Evolutionary conservation across 1,140 invertebrate species (phyloP).

Genomic region (Sesamia nonagrioides): DNA sequence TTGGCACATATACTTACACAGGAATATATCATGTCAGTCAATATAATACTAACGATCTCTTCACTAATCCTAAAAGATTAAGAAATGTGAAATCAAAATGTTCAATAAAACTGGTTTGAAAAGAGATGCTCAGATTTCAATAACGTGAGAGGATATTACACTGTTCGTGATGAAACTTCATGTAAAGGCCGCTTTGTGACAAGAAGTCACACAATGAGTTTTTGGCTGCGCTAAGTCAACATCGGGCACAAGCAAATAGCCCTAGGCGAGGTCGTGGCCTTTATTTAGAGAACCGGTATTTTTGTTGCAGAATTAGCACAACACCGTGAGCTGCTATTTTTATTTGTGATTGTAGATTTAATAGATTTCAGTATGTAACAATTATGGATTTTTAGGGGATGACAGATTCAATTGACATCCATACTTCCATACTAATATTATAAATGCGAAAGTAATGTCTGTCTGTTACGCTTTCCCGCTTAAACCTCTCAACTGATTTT

Average conservation of each 20-base stretch:
- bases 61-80: slow-evolving; percentile 44
- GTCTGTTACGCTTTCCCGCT: too few relatives aligned
- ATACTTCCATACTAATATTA: too few relatives aligned
- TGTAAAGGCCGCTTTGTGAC: slow-evolving; percentile 65
- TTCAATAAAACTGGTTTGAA: slow-evolving; percentile 53
- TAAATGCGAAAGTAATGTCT: too few relatives aligned
- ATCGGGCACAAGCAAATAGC: slow-evolving; percentile 77
- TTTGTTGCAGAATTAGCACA: slow-evolving; percentile 56
- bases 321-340: slow-evolving; percentile 38
- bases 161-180: slow-evolving; percentile 59
- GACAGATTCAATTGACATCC: too few relatives aligned
- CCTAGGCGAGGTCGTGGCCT: slow-evolving; percentile 79
- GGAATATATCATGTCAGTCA: slow-evolving; percentile 2
- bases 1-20: slow-evolving; percentile 3
- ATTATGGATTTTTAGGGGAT: too few relatives aligned
- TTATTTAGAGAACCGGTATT: slow-evolving; percentile 68
- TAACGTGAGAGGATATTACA: slow-evolving; percentile 62
- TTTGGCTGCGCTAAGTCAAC: slow-evolving; percentile 78
- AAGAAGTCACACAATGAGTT: slow-evolving; percentile 80
- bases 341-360: neutral
- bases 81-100: slow-evolving; percentile 49
- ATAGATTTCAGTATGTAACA: too few relatives aligned
- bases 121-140: slow-evolving; percentile 56
- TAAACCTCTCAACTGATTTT: too few relatives aligned
- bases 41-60: slow-evolving; percentile 45